phyloP scores from a whole-genome alignment of 2,888 invertebrate genomes.

The Rhyacophila evoluta region DNA sequence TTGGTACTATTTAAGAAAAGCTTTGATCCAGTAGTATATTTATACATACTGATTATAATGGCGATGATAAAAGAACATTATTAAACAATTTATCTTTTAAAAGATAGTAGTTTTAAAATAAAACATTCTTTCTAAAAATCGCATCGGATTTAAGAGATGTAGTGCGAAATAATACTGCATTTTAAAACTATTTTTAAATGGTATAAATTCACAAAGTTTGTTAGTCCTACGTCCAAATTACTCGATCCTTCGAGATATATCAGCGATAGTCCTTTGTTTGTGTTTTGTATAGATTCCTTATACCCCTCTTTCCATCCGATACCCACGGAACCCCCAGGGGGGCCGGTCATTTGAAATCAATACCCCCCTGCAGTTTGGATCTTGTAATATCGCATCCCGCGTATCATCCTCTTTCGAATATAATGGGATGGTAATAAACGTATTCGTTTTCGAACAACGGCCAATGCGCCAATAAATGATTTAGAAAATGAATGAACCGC shows the following conservation, averaged over 20 bases:
- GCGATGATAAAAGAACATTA: too few relatives aligned
- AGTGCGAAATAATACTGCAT: too few relatives aligned
- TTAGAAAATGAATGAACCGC: conserved; percentile 3
- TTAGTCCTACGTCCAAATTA: background rate
- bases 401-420: conserved; percentile 51
- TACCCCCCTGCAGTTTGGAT: conserved; percentile 52
- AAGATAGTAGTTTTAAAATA: too few relatives aligned
- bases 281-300: conserved; percentile 41
- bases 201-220: background rate
- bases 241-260: conserved; percentile 46
- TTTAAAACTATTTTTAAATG: too few relatives aligned
- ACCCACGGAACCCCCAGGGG: conserved; percentile 23
- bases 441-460: conserved; percentile 33
- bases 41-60: too few relatives aligned
- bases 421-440: conserved; percentile 52
- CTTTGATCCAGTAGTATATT: too few relatives aligned
- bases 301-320: conserved; percentile 32
- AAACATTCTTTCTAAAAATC: too few relatives aligned
- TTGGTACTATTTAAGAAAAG: too few relatives aligned
- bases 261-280: conserved; percentile 41
- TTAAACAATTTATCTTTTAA: too few relatives aligned
- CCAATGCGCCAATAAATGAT: conserved; percentile 10
- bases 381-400: conserved; percentile 53
- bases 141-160: too few relatives aligned
- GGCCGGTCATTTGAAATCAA: conserved; percentile 54